phyloP scores from a whole-genome alignment of 2,797 vertebrate species.

The Limnodromus scolopaceus region DNA sequence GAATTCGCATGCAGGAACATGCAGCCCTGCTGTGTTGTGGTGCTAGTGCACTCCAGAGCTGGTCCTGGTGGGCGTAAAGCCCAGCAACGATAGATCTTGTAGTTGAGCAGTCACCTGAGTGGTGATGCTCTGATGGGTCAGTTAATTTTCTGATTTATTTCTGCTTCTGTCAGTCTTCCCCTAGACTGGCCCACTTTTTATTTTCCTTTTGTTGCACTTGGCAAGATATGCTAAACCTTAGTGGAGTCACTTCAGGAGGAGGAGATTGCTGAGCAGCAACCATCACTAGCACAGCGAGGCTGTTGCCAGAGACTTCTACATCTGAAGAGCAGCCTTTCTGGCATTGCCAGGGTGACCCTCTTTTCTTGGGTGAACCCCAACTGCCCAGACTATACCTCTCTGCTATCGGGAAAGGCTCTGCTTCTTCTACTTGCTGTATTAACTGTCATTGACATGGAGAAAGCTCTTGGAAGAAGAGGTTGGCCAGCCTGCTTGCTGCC shows the following conservation, averaged over 20 bases:
- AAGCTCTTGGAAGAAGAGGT: conserved; percentile 7
- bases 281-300: not conserved
- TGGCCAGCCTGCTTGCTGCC: not conserved
- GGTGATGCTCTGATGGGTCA: not conserved
- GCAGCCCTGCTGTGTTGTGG: not conserved
- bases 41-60: not conserved
- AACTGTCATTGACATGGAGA: not conserved
- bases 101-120: not conserved
- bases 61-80: not conserved
- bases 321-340: not conserved
- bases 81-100: not conserved
- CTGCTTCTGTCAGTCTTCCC: conserved; percentile 10
- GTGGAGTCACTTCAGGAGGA: not conserved
- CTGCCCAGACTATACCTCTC: not conserved
- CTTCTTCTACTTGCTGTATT: not conserved
- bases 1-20: conserved; percentile 44
- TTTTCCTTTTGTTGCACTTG: conserved; percentile 25
- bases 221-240: not conserved
- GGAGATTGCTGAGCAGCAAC: not conserved
- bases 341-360: not conserved
- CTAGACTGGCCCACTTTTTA: not conserved
- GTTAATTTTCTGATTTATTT: conserved; percentile 13
- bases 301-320: not conserved
- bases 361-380: not conserved
- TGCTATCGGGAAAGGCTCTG: not conserved